Conservation (phyloP, 1,140 invertebrate genomes). For the Scaptomyza pallida region DNA sequence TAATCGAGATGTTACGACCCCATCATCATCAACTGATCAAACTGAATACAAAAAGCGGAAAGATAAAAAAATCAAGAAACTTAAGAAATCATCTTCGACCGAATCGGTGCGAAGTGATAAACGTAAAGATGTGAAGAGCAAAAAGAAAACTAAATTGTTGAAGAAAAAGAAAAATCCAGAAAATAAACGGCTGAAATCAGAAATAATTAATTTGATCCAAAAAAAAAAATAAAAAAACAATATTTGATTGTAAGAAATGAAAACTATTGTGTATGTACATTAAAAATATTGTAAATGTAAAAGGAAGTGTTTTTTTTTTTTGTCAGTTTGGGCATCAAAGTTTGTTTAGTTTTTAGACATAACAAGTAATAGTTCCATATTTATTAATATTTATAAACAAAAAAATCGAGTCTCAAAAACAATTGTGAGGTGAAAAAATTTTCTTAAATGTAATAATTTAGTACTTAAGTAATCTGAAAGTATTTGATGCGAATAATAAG, state of each 20-base stretch:
- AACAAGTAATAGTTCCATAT: no score
- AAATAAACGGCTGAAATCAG: conserved; percentile 47
- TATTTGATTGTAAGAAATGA: conserved; percentile 13
- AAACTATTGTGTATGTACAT: conserved; percentile 14
- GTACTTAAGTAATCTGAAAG: no score
- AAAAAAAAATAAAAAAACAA: conserved; percentile 3
- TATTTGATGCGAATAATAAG: no score
- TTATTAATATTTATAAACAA: no score
- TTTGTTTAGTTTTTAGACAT: no score
- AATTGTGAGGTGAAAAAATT: no score
- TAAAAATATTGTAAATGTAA: conserved; percentile 23
- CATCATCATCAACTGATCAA: conserved; percentile 21
- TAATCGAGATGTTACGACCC: conserved; percentile 30
- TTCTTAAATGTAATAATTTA: no score
- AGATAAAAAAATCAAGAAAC: conserved; percentile 66
- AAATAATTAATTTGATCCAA: neutral
- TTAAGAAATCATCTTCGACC: conserved; percentile 61
- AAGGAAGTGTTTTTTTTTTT: neutral
- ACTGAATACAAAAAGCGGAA: conserved; percentile 60
- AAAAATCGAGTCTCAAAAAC: no score
- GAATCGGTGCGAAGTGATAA: conserved; percentile 65
- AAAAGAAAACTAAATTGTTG: conserved; percentile 67
- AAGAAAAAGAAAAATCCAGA: conserved; percentile 75
- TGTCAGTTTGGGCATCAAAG: neutral
- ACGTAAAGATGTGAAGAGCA: conserved; percentile 65